These are phyloP conservation scores for Callyntrura guangdongensis DNA, from an alignment of 2,888 invertebrate genomes.

Conservation along the genomic window DNA sequence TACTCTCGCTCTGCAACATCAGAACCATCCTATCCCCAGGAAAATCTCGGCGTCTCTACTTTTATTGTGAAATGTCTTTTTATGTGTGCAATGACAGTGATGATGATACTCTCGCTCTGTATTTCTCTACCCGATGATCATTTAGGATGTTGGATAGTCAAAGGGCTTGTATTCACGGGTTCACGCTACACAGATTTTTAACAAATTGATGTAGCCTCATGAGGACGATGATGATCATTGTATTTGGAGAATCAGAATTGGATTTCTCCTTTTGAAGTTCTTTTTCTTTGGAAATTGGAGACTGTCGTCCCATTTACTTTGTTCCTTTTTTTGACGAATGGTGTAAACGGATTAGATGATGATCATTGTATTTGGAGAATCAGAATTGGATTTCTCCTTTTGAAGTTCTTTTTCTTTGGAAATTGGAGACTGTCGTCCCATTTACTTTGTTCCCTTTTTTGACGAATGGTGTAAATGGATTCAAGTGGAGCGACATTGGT, in stretches of 20 bases:
- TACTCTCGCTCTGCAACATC: not conserved
- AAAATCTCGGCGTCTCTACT: constrained; percentile 39
- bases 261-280: constrained; percentile 22
- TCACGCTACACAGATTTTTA: constrained; percentile 30
- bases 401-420: constrained; percentile 24
- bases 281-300: constrained; percentile 28
- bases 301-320: constrained; percentile 18
- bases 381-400: constrained; percentile 10
- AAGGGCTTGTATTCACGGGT: constrained; percentile 15
- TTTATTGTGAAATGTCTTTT: constrained; percentile 23
- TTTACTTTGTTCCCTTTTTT: constrained; percentile 26
- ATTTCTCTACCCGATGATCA: constrained; percentile 23
- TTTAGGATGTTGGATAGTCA: constrained; percentile 5
- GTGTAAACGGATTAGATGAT: constrained; percentile 2
- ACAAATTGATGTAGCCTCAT: not conserved
- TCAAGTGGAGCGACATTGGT: constrained; percentile 25
- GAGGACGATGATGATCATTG: not conserved
- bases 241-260: not conserved
- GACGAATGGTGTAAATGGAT: constrained; percentile 11
- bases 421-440: constrained; percentile 15
- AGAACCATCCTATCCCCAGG: constrained; percentile 14
- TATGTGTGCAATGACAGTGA: constrained; percentile 30
- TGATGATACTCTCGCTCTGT: not conserved
- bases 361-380: not conserved
- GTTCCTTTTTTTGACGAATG: constrained; percentile 5